These are phyloP conservation scores for Xestia sexstrigata DNA, from an alignment of 2,888 invertebrate genomes.

Conservation along the genomic window DNA sequence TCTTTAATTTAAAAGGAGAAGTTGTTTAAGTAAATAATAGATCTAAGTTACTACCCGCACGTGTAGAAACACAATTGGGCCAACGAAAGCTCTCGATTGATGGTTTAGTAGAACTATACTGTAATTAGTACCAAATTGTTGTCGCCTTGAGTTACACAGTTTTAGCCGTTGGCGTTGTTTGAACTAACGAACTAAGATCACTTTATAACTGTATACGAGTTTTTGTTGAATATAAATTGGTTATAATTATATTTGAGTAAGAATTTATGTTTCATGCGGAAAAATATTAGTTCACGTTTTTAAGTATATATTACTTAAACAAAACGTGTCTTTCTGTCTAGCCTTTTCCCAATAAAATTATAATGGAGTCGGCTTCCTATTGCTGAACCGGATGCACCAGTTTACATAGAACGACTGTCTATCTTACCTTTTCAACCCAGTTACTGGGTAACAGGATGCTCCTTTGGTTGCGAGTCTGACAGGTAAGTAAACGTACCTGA, in stretches of 20 bases:
- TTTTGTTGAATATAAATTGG: constrained; percentile 14
- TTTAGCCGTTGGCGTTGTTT: not conserved
- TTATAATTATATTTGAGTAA: not conserved
- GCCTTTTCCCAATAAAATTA: not conserved
- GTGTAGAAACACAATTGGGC: constrained; percentile 6
- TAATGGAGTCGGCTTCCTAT: not conserved
- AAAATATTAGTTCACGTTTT: not conserved
- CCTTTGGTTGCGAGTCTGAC: not conserved
- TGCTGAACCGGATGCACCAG: not conserved
- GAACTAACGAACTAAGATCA: not conserved
- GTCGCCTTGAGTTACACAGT: not conserved
- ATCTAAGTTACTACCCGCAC: not conserved
- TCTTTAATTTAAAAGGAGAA: not conserved
- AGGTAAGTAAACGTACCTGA: not conserved
- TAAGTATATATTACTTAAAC: not conserved
- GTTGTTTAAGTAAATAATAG: not conserved
- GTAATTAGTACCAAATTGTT: constrained; percentile 33
- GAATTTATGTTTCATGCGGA: not conserved
- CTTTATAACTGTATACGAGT: not conserved
- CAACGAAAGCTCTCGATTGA: constrained; percentile 26
- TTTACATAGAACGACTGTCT: not conserved
- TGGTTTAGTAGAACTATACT: constrained; percentile 8
- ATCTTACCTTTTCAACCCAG: not conserved
- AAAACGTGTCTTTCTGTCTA: not conserved
- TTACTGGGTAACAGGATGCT: not conserved